Base-by-base conservation (phyloP, 2,888 invertebrate genomes). In the Brachylomia viminalis region DNA sequence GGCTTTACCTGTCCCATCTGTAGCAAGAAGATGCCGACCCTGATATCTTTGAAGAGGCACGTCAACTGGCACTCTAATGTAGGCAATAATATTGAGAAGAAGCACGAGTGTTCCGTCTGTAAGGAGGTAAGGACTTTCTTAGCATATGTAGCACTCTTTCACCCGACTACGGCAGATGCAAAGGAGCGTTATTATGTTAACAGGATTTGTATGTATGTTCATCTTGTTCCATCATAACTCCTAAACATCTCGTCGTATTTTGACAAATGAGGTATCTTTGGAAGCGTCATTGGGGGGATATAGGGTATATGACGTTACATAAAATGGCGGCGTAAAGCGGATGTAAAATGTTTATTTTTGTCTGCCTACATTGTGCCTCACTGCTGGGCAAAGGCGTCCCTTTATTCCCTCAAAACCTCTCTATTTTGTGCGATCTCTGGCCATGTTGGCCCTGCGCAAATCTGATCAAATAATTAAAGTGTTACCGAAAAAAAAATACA, bases 1-100 rank as follows among this genome's bases (percentile, higher is more conserved):
- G 96, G 95, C 11, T 95, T 96, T 88, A 93, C 94, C 5, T 97
- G 97, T 82, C 94, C 95, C 56, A 91, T 95, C n/a, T 97, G 97
- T 86, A 91, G 91, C 78, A 96, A 96, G 91, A 93, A 92, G 79
- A 94, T 97, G 93, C 92, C 93, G 11, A 95, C 96, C 0, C 91
- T 96, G 27, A 92, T 95, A 72, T 95, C 96, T 1, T 92, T 97
- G 62, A 96, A 95, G 89, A 87, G 95, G 58, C 97, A 97, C 84
- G 93, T 96, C 74, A 96, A 95, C 85, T 96, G 96, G 96, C 96
- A 97, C 85, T 89, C 92, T 17, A 94, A 93, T 75, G 95, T 95
- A 13, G 96, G 95, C 20, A 94, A 94, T 72, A 94, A 91, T 65
- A 84, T 95, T 1, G 92, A 95, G 87, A 94, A 94, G 84, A 92